Conservation (phyloP, 30 jellyfish, hydroid and myxozoan species). For the Sanderia malayensis region DNA sequence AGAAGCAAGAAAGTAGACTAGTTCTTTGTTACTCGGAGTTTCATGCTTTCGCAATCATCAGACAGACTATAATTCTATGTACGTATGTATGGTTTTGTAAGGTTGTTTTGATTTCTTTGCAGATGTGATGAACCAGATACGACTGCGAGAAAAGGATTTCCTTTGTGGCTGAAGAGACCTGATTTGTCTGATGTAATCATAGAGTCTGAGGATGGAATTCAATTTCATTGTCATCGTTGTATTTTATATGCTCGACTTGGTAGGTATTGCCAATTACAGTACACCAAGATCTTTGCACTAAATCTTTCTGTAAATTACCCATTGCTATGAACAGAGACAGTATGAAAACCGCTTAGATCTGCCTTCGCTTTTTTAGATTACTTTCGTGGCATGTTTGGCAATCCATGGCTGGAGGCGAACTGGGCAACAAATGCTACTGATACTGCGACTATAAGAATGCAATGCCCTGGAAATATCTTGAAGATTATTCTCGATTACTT, state of each 20-base stretch:
- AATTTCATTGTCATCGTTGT: constrained; percentile 66
- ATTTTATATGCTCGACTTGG: constrained; percentile 75
- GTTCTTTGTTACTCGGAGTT: too few relatives aligned
- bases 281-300: too few relatives aligned
- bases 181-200: constrained; percentile 43
- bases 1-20: too few relatives aligned
- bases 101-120: neutral
- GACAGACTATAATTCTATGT: too few relatives aligned
- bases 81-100: neutral
- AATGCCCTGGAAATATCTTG: constrained; percentile 58
- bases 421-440: constrained; percentile 21
- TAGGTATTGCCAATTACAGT: constrained; percentile 9
- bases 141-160: constrained; percentile 12
- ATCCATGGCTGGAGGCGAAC: constrained; percentile 71
- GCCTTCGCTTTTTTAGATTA: too few relatives aligned
- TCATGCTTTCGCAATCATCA: too few relatives aligned
- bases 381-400: constrained; percentile 63
- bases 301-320: too few relatives aligned
- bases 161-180: constrained; percentile 32
- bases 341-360: too few relatives aligned
- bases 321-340: too few relatives aligned
- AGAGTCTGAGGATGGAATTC: constrained; percentile 62
- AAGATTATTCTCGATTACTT: constrained; percentile 51
- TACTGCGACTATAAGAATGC: constrained; percentile 64
- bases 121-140: neutral